Evolutionary conservation across 2,113 vertebrate genomes (phyloP), one percentile per base, ranked within the genome.

Genomic region (Sphaerodactylus townsendi): DNA sequence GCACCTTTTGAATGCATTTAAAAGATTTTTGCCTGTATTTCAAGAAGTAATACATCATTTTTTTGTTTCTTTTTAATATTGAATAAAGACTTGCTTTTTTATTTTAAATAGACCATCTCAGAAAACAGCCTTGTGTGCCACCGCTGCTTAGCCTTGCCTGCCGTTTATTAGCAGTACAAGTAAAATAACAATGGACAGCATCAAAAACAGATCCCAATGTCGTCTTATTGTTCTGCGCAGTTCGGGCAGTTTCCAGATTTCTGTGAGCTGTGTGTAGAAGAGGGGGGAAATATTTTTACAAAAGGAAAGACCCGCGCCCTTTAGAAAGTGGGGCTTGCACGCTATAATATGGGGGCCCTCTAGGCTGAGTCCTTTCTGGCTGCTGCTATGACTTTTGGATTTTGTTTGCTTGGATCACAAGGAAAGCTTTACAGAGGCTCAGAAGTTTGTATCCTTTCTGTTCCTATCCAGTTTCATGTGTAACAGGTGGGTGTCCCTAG

Each of bases 151-250:
- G 30, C 82, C 64, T 0, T 80, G 85, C n/a, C 14, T 79, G 59
- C 81, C 85, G 89, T 69, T 90, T 74, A 92, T 81, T 70, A 94
- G 77, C 81, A 94, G 82, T 82, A 90, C 77, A 86, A 95, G 78
- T 35, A 86, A 53, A 21, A 69, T 46, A 84, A 91, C 23, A 83
- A 95, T 88, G 15, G 94, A 69, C 77, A 86, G 85, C 77, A 93
- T 92, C 37, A 87, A 44, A 87, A 92, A 86, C 68, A 94, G 85
- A 82, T 94, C 94, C 94, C 93, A 95, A 70, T 88, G 80, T 62
- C 79, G 75, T 88, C 46, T 91, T 74, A 93, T 1, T 41, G 76
- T 73, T 28, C 15, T 79, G 35, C 90, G 88, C 71, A 89, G 0
- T 78, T 85, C 79, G 41, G 87, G 69, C 88, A 87, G 84, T 82